Conservation (phyloP, 2,797 vertebrate genomes). For the Pteropus rufus region DNA sequence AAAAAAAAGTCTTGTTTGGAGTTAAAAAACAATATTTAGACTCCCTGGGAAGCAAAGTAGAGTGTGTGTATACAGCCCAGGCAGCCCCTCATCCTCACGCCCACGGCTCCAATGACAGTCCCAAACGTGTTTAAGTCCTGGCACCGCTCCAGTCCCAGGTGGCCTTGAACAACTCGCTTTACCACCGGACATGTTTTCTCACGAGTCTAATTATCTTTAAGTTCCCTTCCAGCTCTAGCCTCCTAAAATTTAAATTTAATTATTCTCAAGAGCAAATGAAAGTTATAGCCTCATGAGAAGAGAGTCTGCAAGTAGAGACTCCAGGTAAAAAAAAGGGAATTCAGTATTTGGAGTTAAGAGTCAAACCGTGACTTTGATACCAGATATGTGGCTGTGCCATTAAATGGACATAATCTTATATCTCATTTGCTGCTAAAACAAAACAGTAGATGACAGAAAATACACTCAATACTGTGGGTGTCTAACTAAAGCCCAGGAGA, state of each 20-base stretch:
- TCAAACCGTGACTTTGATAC: not conserved
- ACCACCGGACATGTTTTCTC: not conserved
- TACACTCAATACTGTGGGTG: fast-evolving
- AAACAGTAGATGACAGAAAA: not conserved
- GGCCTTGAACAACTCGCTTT: not conserved
- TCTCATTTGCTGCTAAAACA: not conserved
- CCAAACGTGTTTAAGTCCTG: not conserved
- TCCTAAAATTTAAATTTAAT: conserved; percentile 24
- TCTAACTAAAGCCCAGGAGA: not conserved
- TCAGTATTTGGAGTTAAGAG: not conserved
- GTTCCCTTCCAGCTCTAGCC: not conserved
- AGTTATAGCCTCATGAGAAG: not conserved
- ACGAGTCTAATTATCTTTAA: not conserved
- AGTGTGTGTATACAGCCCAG: too few species aligned
- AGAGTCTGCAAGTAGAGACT: not conserved
- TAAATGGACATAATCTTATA: not conserved
- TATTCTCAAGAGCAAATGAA: not conserved
- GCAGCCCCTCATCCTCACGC: not conserved
- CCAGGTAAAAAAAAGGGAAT: not conserved
- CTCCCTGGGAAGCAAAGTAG: not conserved
- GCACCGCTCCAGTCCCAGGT: not conserved
- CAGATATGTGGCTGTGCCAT: not conserved
- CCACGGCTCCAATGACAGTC: not conserved
- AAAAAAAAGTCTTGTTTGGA: not conserved
- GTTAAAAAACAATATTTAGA: not conserved